phyloP scores from a whole-genome alignment of 2,888 invertebrate species.

The Salticus scenicus region DNA sequence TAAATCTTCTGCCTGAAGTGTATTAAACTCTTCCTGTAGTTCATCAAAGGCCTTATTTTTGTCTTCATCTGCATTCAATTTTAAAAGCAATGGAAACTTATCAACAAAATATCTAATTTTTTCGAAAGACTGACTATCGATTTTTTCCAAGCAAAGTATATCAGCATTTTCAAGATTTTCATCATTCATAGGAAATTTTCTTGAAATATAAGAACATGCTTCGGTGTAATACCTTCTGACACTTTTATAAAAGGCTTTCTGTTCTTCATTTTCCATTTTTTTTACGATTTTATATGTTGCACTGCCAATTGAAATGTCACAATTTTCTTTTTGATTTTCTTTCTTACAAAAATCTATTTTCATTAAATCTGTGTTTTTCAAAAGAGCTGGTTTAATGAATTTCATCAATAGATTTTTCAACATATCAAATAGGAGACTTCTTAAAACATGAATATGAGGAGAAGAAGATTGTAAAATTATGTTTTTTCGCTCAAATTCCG shows the following conservation, averaged over 20 bases:
- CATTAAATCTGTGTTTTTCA: neutral
- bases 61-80: neutral
- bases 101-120: neutral
- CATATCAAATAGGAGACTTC: neutral
- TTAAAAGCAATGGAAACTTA: neutral
- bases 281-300: neutral
- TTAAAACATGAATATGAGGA: neutral
- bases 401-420: neutral
- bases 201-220: neutral
- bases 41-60: neutral
- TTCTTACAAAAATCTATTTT: neutral
- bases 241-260: neutral
- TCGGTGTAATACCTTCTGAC: neutral
- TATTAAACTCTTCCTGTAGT: neutral
- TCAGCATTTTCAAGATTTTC: neutral
- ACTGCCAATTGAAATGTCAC: neutral
- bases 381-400: neutral
- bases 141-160: neutral
- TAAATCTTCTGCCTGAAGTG: neutral
- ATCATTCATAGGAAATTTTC: neutral
- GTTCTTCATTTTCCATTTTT: neutral
- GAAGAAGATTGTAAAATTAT: neutral
- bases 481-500: neutral
- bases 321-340: neutral
- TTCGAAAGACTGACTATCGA: neutral